Evolutionary conservation across 2,888 invertebrate species (phyloP).

Genomic region (Bombylius discolor): DNA sequence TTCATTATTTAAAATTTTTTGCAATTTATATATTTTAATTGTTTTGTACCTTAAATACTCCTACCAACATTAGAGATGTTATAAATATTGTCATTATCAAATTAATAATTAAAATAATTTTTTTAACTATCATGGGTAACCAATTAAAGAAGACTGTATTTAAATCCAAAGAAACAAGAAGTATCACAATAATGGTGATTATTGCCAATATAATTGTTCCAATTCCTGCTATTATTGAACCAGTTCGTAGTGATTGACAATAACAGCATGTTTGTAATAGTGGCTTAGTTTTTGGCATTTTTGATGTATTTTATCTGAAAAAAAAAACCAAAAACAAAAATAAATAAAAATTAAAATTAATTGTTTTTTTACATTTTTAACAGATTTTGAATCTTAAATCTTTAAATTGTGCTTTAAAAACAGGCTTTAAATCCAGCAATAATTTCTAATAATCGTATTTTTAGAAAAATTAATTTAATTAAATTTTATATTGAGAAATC

Average conservation of each 20-base stretch:
- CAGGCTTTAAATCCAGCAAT: no score
- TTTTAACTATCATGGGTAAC: slow-evolving; percentile 53
- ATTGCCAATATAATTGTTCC: slow-evolving; percentile 64
- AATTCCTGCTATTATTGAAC: slow-evolving; percentile 57
- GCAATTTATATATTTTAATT: background rate
- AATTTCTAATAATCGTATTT: no score
- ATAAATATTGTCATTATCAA: slow-evolving; percentile 71
- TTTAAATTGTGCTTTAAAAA: no score
- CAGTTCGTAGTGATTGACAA: slow-evolving; percentile 57
- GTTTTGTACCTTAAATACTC: slow-evolving; percentile 55
- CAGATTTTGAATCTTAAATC: no score
- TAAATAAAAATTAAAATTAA: no score
- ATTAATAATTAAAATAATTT: slow-evolving; percentile 66
- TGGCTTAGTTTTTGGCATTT: slow-evolving; percentile 30
- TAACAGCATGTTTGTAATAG: slow-evolving; percentile 55
- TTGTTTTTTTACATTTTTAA: no score
- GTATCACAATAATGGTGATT: slow-evolving; percentile 52
- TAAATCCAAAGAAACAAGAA: slow-evolving; percentile 43
- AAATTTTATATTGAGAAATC: no score
- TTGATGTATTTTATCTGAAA: slow-evolving; percentile 1
- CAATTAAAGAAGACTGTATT: slow-evolving; percentile 66
- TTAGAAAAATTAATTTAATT: no score
- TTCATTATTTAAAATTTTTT: no score
- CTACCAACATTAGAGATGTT: slow-evolving; percentile 60
- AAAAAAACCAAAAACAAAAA: no score